A percentile compares a stretch with the other conserved stretches of the same genome.
Conservation (phyloP, 2,888 invertebrate species). For the Cyclophora punctaria region DNA sequence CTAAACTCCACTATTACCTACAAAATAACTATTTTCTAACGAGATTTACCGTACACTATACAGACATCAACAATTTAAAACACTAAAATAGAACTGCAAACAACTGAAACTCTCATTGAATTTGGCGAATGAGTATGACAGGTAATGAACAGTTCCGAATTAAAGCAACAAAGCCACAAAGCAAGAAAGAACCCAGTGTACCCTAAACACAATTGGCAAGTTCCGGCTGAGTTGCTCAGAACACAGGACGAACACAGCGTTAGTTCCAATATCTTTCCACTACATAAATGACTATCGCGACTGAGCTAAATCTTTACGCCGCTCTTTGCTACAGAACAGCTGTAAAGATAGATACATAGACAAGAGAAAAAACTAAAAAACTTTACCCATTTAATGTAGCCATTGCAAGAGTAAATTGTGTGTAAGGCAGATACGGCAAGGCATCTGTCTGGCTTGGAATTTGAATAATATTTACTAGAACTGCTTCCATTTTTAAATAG, state of each 20-base stretch:
- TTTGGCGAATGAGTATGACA: too few species aligned
- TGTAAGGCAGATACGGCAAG: too few species aligned
- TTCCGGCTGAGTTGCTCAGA: slow-evolving; percentile 19
- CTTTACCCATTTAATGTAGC: slow-evolving; percentile 13
- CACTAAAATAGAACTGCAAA: too few species aligned
- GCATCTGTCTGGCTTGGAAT: too few species aligned
- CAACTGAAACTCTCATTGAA: too few species aligned
- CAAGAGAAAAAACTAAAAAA: slow-evolving; percentile 18
- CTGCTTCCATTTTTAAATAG: too few species aligned
- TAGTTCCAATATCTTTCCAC: slow-evolving; percentile 42
- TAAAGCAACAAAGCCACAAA: too few species aligned
- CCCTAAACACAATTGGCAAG: slow-evolving; percentile 16
- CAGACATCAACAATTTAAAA: too few species aligned
- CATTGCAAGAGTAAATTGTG: slow-evolving; percentile 22
- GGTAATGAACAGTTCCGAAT: too few species aligned
- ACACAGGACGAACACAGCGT: slow-evolving; percentile 30
- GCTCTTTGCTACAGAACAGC: slow-evolving; percentile 28
- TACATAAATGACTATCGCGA: slow-evolving; percentile 36
- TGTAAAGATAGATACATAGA: slow-evolving; percentile 26
- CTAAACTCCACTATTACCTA: not conserved
- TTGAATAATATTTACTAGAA: too few species aligned
- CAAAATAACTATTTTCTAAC: not conserved
- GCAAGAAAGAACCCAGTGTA: too few species aligned
- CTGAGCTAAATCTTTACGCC: slow-evolving; percentile 32
- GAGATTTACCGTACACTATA: not conserved